These are phyloP conservation scores for Polypterus senegalus DNA, from an alignment of 2,113 vertebrate genomes.

Conservation along the genomic window DNA sequence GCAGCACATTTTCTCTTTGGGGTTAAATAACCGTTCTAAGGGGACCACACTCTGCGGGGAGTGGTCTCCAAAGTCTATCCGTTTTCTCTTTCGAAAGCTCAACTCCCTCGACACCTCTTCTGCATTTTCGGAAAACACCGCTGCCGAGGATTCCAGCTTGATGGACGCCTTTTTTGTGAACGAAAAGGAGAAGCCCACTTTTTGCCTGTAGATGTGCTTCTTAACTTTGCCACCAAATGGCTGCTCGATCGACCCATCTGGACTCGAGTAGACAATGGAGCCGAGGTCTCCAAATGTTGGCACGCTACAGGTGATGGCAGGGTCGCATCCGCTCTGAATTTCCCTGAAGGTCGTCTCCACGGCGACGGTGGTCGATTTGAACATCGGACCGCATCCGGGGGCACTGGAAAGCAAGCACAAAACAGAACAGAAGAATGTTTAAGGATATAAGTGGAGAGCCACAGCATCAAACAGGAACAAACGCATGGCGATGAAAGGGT, in stretches of 20 bases:
- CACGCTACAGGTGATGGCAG: not conserved
- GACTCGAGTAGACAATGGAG: constrained; percentile 19
- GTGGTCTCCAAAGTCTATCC: constrained; percentile 40
- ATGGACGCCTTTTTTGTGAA: constrained; percentile 68
- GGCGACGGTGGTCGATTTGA: constrained; percentile 76
- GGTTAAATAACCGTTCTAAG: constrained; percentile 29
- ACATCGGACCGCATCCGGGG: constrained; percentile 78
- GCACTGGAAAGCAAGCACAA: constrained; percentile 44
- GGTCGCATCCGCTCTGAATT: constrained; percentile 32
- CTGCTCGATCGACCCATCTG: constrained; percentile 23
- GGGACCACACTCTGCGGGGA: constrained; percentile 32
- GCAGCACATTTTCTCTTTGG: constrained; percentile 34
- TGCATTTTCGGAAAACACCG: constrained; percentile 63
- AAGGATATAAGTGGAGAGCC: no score
- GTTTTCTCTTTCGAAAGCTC: constrained; percentile 45
- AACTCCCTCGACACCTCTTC: constrained; percentile 50
- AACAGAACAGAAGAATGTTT: not conserved
- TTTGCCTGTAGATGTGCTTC: constrained; percentile 47
- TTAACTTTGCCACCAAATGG: constrained; percentile 28
- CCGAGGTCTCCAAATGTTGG: constrained; percentile 25
- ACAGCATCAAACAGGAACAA: no score
- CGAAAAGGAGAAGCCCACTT: constrained; percentile 69
- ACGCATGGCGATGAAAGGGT: no score
- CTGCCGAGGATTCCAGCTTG: constrained; percentile 73
- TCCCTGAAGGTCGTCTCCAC: constrained; percentile 48